Conservation (phyloP, 2,797 vertebrate species). For the Pagetopsis macropterus region DNA sequence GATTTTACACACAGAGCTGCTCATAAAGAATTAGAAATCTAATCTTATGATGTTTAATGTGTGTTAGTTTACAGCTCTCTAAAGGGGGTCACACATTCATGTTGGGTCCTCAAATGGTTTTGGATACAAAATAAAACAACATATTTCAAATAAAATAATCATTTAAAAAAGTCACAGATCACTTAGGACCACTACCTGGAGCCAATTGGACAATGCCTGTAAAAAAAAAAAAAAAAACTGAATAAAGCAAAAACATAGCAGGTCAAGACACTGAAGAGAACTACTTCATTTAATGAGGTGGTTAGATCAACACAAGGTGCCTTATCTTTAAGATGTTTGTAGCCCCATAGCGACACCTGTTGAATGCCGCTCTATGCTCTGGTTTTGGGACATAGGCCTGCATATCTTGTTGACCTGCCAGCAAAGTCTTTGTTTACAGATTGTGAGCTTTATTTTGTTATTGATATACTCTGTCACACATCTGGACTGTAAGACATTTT, state of each 20-base stretch:
- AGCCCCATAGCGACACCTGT: not conserved
- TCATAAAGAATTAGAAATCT: not conserved
- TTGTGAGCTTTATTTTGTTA: not conserved
- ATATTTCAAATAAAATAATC: no score
- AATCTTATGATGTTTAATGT: not conserved
- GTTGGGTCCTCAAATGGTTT: no score
- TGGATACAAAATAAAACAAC: no score
- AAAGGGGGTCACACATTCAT: no score
- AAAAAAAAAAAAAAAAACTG: no score
- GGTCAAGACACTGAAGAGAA: no score
- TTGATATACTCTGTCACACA: not conserved
- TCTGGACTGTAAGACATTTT: constrained; percentile 1
- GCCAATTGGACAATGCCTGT: no score
- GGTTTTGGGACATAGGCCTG: not conserved
- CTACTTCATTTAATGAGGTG: not conserved
- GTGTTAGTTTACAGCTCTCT: not conserved
- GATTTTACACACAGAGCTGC: not conserved
- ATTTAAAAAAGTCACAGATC: no score
- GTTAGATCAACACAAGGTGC: not conserved
- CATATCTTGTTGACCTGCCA: not conserved
- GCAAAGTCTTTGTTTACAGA: not conserved
- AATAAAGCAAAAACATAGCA: no score
- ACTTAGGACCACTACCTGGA: no score
- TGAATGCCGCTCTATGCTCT: not conserved
- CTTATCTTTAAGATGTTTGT: not conserved